phyloP scores from a whole-genome alignment of 2,113 vertebrate genomes.

The Brachypteracias leptosomus region DNA sequence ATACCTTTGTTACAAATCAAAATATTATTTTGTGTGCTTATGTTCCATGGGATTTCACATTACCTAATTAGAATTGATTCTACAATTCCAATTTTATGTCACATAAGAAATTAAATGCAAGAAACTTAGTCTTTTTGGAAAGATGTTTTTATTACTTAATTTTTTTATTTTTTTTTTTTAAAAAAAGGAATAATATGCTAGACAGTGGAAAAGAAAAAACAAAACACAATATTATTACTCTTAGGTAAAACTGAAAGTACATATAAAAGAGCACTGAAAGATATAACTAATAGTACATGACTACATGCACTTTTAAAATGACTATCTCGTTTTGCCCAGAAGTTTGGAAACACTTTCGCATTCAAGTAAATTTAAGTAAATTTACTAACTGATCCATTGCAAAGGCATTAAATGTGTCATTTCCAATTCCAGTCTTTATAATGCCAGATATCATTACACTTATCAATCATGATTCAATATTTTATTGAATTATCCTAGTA shows the following conservation, averaged over 20 bases:
- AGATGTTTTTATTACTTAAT: not conserved
- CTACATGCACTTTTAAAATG: not conserved
- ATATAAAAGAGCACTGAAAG: not conserved
- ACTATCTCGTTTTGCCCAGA: not conserved
- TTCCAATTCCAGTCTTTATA: not conserved
- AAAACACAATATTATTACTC: not conserved
- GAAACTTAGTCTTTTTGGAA: not conserved
- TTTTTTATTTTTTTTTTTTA: too few species aligned
- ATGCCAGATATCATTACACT: not conserved
- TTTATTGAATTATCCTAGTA: not conserved
- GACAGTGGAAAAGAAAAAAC: not conserved
- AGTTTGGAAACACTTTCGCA: not conserved
- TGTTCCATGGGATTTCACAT: not conserved
- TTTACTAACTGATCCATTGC: not conserved
- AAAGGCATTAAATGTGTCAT: accelerated
- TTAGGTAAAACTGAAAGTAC: not conserved
- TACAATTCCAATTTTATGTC: not conserved
- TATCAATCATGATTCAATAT: not conserved
- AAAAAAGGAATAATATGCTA: not conserved
- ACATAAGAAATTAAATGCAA: not conserved
- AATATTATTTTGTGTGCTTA: not conserved
- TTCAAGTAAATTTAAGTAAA: not conserved
- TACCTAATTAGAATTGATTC: not conserved
- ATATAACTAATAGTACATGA: not conserved
- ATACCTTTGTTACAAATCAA: not conserved